These are phyloP conservation scores for Tiliqua scincoides DNA, from an alignment of 2,113 vertebrate species.

Conservation along the genomic window DNA sequence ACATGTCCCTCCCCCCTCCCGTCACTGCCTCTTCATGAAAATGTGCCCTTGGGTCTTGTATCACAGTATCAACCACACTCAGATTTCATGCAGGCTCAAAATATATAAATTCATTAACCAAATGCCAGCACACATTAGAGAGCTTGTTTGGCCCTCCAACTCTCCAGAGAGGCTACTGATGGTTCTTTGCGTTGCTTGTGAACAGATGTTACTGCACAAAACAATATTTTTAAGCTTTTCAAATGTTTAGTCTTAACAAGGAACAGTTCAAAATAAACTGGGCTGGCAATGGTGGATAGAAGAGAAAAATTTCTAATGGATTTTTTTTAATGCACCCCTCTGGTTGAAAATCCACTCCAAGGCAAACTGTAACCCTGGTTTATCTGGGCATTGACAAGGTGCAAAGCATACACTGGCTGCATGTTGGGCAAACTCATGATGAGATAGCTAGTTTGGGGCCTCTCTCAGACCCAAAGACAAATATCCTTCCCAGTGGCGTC, in stretches of 20 bases:
- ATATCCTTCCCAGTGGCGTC: too few species aligned
- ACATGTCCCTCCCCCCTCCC: too few species aligned
- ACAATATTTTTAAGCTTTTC: neutral
- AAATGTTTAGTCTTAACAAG: neutral
- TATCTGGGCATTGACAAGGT: neutral
- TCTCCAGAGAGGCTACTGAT: neutral
- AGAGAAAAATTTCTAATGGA: neutral
- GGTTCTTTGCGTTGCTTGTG: neutral
- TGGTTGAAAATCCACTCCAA: neutral
- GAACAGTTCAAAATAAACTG: neutral
- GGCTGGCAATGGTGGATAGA: neutral
- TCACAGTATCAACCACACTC: neutral
- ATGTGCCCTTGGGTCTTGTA: neutral
- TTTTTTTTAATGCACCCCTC: neutral
- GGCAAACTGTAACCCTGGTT: neutral
- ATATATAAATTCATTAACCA: neutral
- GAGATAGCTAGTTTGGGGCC: too few species aligned
- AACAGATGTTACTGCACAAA: neutral
- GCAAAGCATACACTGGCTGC: neutral
- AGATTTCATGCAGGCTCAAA: neutral
- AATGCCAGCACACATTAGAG: neutral
- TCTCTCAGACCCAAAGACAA: too few species aligned
- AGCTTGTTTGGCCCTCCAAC: neutral
- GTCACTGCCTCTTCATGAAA: neutral
- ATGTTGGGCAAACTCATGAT: neutral